phyloP scores from a whole-genome alignment of 2,113 vertebrate species.

The Pan paniscus region DNA sequence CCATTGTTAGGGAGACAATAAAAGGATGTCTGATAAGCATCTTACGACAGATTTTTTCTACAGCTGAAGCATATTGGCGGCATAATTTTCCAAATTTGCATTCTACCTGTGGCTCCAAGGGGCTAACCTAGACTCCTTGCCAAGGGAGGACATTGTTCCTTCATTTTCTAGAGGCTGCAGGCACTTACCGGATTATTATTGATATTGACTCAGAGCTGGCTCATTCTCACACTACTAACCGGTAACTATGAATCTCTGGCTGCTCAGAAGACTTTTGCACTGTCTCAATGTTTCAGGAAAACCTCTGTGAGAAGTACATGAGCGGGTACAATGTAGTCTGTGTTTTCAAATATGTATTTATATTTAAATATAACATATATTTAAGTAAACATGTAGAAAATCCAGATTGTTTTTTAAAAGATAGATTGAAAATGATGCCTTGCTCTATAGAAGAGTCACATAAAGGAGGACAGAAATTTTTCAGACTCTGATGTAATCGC shows the following conservation, averaged over 20 bases:
- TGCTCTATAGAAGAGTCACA: not conserved
- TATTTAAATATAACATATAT: not conserved
- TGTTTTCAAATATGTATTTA: not conserved
- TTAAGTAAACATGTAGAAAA: not conserved
- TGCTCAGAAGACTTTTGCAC: not conserved
- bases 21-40: slow-evolving; percentile 80
- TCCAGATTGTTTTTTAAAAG: not conserved
- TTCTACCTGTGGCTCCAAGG: slow-evolving; percentile 70
- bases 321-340: not conserved
- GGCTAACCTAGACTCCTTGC: slow-evolving; percentile 27
- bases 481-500: not conserved
- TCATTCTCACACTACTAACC: slow-evolving; percentile 21
- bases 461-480: not conserved
- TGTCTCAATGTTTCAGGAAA: slow-evolving; percentile 21
- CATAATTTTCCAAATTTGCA: slow-evolving; percentile 70
- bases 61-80: slow-evolving; percentile 48
- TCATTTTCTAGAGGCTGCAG: not conserved
- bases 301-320: not conserved
- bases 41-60: slow-evolving; percentile 71
- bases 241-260: not conserved
- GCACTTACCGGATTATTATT: not conserved
- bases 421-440: not conserved
- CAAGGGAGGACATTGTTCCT: slow-evolving; percentile 65
- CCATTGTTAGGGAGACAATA: slow-evolving; percentile 76
- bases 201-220: not conserved